Evolutionary conservation across 2,113 vertebrate species (phyloP).

Genomic region (Salvelinus alpinus): DNA sequence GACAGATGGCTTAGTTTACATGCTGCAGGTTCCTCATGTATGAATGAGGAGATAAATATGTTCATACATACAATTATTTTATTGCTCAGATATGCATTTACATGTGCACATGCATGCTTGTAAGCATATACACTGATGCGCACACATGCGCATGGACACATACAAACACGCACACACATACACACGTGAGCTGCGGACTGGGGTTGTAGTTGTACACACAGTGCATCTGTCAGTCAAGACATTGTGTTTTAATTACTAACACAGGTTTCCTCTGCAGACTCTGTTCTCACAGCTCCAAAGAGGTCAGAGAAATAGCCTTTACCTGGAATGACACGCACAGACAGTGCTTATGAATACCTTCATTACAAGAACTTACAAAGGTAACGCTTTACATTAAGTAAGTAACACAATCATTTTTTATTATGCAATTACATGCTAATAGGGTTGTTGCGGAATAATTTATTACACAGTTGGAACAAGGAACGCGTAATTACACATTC

Average conservation of each 20-base stretch:
- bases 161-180: slow-evolving; percentile 9
- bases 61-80: too few relatives aligned
- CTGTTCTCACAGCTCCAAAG: slow-evolving; percentile 42
- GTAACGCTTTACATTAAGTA: too few relatives aligned
- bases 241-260: slow-evolving; percentile 62
- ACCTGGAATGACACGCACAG: not conserved
- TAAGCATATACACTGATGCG: not conserved
- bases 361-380: not conserved
- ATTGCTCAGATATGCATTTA: slow-evolving; percentile 1
- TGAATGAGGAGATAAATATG: not conserved
- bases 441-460: too few relatives aligned
- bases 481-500: too few relatives aligned
- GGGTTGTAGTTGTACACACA: slow-evolving; percentile 24
- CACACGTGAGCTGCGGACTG: not conserved
- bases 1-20: slow-evolving; percentile 17
- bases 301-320: not conserved
- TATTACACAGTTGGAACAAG: too few relatives aligned
- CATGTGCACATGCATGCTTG: slow-evolving; percentile 20
- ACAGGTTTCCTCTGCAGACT: slow-evolving; percentile 48
- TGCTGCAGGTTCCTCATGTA: slow-evolving; percentile 21
- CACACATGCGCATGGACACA: not conserved
- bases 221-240: slow-evolving; percentile 30
- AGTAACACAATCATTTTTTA: too few relatives aligned
- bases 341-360: not conserved
- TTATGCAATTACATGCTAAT: too few relatives aligned